These are phyloP conservation scores for Musca vetustissima DNA, from an alignment of 1,140 invertebrate species.

Conservation along the genomic window DNA sequence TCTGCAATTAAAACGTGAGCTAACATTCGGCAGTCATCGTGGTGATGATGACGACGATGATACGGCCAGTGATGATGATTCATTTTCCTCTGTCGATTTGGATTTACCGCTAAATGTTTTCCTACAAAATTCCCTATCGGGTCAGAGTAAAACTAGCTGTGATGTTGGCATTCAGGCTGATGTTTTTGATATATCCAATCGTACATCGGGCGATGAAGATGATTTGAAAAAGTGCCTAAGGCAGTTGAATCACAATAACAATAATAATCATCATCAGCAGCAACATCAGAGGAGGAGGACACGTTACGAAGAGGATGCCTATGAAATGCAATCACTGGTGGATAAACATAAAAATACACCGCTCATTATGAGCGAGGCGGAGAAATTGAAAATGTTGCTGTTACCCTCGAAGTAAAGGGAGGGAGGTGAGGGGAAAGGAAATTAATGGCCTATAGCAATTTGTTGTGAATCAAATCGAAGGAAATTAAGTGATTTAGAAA, in stretches of 20 bases:
- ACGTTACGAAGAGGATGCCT: slow-evolving; percentile 33
- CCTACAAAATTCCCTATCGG: slow-evolving; percentile 57
- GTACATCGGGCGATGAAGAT: slow-evolving; percentile 55
- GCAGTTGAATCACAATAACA: slow-evolving; percentile 46
- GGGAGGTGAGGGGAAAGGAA: too few species aligned
- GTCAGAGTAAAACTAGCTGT: slow-evolving; percentile 55
- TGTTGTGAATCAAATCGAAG: too few species aligned
- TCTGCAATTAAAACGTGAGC: slow-evolving; percentile 34
- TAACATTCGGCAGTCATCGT: slow-evolving; percentile 24
- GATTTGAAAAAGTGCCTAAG: slow-evolving; percentile 48
- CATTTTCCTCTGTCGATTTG: slow-evolving; percentile 39
- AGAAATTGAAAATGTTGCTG: slow-evolving; percentile 55
- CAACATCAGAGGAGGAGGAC: too few species aligned
- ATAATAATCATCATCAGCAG: too few species aligned
- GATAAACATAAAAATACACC: slow-evolving; percentile 35
- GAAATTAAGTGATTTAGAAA: too few species aligned
- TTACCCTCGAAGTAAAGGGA: slow-evolving; percentile 53
- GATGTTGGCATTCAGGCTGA: slow-evolving; percentile 63
- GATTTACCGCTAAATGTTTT: slow-evolving; percentile 37
- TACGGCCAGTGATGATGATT: slow-evolving; percentile 33
- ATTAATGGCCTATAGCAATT: too few species aligned
- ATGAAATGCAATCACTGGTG: slow-evolving; percentile 44
- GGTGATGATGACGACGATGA: slow-evolving; percentile 27
- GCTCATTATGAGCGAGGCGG: slow-evolving; percentile 53
- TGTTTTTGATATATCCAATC: slow-evolving; percentile 64